Percentiles rank a stretch among this genome's conserved stretches.
Conservation (phyloP, 2,797 vertebrate species). For the Neoniphon sammara region DNA sequence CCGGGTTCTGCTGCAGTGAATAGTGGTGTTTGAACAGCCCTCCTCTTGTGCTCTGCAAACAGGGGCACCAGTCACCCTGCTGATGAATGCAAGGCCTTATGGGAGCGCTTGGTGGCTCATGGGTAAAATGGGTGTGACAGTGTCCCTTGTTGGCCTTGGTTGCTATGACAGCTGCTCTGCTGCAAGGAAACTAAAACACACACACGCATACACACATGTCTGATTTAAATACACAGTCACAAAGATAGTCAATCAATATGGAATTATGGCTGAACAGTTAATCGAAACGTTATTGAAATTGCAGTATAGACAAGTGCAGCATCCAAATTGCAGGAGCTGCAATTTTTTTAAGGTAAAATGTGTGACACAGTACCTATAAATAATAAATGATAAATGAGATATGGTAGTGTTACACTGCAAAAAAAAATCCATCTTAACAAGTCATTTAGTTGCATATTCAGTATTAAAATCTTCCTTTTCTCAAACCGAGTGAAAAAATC, state of each 20-base stretch:
- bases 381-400: too few relatives aligned
- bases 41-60: constrained; percentile 13
- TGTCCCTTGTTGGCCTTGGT: constrained; percentile 22
- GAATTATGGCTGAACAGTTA: too few relatives aligned
- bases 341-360: too few relatives aligned
- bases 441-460: too few relatives aligned
- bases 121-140: constrained; percentile 3
- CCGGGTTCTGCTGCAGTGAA: constrained; percentile 2
- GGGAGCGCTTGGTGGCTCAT: constrained; percentile 23
- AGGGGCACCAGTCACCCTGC: neutral
- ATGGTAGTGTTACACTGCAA: too few relatives aligned
- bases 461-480: too few relatives aligned
- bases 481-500: too few relatives aligned
- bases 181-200: neutral
- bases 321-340: too few relatives aligned
- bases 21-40: constrained; percentile 19
- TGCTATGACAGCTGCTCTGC: constrained; percentile 9
- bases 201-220: neutral
- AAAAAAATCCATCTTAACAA: too few relatives aligned
- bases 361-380: too few relatives aligned
- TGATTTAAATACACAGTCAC: constrained; percentile 21
- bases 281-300: too few relatives aligned
- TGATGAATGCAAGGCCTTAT: constrained; percentile 16
- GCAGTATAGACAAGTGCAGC: too few relatives aligned
- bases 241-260: neutral